Conservation (phyloP, 2,888 invertebrate species). For the Drosophila leonis region DNA sequence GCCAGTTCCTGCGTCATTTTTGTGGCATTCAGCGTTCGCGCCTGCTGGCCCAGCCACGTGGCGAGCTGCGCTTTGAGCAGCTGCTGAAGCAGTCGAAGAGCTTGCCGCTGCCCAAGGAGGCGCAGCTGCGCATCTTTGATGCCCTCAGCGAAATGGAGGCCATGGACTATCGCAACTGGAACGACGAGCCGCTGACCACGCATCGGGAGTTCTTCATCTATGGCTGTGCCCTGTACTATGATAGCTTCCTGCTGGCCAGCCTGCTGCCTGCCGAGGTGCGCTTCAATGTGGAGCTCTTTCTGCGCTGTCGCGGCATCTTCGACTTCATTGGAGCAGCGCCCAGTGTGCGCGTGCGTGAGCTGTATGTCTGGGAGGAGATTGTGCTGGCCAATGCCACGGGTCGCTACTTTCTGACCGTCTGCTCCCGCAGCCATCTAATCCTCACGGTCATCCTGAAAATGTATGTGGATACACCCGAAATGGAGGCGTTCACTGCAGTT, state of each 20-base stretch:
- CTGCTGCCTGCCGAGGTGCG: conserved; percentile 92
- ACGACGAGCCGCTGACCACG: conserved; percentile 87
- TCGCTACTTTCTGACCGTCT: conserved; percentile 90
- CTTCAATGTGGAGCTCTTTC: conserved; percentile 90
- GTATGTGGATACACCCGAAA: conserved; percentile 73
- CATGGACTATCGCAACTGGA: conserved; percentile 96
- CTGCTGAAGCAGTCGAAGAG: conserved; percentile 89
- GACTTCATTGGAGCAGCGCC: conserved; percentile 89
- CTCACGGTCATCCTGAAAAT: conserved; percentile 89
- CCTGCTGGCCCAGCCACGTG: conserved; percentile 52
- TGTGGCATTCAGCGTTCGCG: conserved; percentile 73
- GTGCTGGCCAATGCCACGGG: conserved; percentile 70
- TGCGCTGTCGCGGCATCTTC: conserved; percentile 91
- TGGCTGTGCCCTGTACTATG: conserved; percentile 86
- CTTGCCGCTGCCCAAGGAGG: conserved; percentile 90
- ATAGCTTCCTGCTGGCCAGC: conserved; percentile 88
- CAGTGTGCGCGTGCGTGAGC: conserved; percentile 89
- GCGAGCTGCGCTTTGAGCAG: conserved; percentile 87
- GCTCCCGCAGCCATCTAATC: conserved; percentile 90
- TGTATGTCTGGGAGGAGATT: conserved; percentile 92
- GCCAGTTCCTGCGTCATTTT: conserved; percentile 69
- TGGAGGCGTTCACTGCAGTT: conserved; percentile 63
- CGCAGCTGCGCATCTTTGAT: conserved; percentile 93
- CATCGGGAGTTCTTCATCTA: conserved; percentile 86
- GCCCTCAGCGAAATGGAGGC: conserved; percentile 95